A percentile compares a stretch with the other conserved stretches of the same genome.
phyloP scores from a whole-genome alignment of 2,113 vertebrate species.

The Todiramphus saurophagus region DNA sequence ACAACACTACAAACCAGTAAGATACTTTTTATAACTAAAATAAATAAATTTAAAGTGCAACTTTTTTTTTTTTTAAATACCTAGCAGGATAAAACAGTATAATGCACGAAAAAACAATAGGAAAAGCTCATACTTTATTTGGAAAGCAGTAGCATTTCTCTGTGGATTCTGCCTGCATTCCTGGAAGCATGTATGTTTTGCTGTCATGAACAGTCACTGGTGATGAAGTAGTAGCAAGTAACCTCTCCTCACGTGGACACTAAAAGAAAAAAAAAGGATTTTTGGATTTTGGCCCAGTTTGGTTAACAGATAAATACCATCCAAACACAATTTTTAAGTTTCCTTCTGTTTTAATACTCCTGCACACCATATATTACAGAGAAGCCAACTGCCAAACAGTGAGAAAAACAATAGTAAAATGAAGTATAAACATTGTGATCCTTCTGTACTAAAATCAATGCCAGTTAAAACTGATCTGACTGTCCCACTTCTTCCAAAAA shows the following conservation, averaged over 20 bases:
- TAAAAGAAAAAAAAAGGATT: conserved; percentile 69
- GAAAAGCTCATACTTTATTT: conserved; percentile 82
- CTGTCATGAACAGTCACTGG: conserved; percentile 68
- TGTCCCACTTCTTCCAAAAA: background rate
- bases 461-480: background rate
- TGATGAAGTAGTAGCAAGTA: conserved; percentile 73
- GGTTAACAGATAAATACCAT: background rate
- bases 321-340: background rate
- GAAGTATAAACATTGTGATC: background rate
- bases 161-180: conserved; percentile 54
- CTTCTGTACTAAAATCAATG: background rate
- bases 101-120: background rate
- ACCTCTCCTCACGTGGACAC: conserved; percentile 76
- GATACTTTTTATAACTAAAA: background rate
- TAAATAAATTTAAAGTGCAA: no score
- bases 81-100: background rate
- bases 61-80: background rate
- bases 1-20: background rate
- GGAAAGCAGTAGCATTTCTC: conserved; percentile 84
- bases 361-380: background rate
- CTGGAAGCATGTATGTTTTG: conserved; percentile 75
- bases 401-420: background rate
- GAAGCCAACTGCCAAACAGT: background rate
- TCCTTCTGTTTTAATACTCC: background rate
- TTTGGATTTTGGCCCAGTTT: background rate